Evolutionary conservation across 2,113 vertebrate genomes (phyloP).

Genomic region (Pycnonotus jocosus): DNA sequence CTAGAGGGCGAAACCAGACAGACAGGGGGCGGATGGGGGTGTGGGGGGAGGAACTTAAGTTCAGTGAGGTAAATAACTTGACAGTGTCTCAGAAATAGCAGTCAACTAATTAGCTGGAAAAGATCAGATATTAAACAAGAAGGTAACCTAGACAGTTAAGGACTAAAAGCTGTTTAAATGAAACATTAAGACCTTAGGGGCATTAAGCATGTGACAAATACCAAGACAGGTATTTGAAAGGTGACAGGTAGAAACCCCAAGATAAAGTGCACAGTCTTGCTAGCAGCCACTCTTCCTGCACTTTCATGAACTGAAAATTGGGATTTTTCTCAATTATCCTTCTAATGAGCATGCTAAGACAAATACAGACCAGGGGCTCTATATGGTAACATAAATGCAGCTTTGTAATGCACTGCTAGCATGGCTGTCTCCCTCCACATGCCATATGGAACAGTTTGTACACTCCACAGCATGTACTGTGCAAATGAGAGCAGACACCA

Average conservation of each 20-base stretch:
- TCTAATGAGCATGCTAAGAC: neutral
- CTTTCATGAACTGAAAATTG: neutral
- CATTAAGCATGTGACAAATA: neutral
- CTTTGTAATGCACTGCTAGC: neutral
- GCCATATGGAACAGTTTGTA: neutral
- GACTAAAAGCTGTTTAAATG: neutral
- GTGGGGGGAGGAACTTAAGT: neutral
- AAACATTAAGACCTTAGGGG: neutral
- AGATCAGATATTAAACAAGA: neutral
- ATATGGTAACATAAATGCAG: neutral
- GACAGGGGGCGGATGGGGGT: neutral
- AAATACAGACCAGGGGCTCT: neutral
- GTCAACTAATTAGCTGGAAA: neutral
- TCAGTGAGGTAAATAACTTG: slow-evolving; percentile 37
- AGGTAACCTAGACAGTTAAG: neutral
- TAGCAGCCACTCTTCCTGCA: neutral
- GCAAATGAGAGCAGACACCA: neutral
- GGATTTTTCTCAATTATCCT: neutral
- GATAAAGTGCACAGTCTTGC: neutral
- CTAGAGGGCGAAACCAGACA: slow-evolving; percentile 53
- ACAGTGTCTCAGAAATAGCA: neutral
- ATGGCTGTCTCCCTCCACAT: neutral
- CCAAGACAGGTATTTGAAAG: neutral
- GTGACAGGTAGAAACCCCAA: neutral
- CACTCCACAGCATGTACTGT: fast-evolving